Evolutionary conservation across 2,888 invertebrate species (phyloP), one percentile per base, ranked within the genome.

Genomic region (Drosophila anceps): DNA sequence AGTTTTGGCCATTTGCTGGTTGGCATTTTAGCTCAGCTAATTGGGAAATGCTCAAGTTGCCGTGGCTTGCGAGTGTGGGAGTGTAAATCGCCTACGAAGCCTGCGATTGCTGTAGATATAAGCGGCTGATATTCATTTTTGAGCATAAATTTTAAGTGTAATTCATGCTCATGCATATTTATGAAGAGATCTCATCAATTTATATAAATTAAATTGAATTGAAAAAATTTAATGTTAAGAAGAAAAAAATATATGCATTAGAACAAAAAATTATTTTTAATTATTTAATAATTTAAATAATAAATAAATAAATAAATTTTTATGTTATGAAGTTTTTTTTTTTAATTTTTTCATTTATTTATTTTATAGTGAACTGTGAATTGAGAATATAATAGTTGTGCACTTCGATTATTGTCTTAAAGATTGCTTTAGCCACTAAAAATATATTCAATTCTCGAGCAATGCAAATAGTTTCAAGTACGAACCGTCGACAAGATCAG

Each of bases 1-100:
- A 29, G 20, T 27, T 59, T 33, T 31, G 53, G 53, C 39, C 44
- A 65, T 29, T 48, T 5, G 61, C 62, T 46, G 29, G 60, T 53
- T 73, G 74, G 79, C 70, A 85, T 85, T 84, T 85, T 77, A 57
- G 65, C 50, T 70, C 69, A 76, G 77, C 88, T 85, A 85, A 85
- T 85, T 85, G 85, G 88, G 63, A 83, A 73, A 60, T 70, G 70
- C 67, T 78, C 59, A 48, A 62, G 12, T 33, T 51, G 33, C 63
- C 60, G 53, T 53, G 63, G 65, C 59, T 55, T 67, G 69, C 69
- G 53, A 73, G 63, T 69, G 77, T 77, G 78, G 77, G 77, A 68
- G 78, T 64, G 50, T 65, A 63, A 61, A 24, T 59, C 48, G 66
- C 57, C 64, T 46, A 55, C 74, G 61, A 51, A 33, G 58, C 43